Base-by-base conservation (phyloP, 2,797 vertebrate genomes). In the Girardinus metallicus region DNA sequence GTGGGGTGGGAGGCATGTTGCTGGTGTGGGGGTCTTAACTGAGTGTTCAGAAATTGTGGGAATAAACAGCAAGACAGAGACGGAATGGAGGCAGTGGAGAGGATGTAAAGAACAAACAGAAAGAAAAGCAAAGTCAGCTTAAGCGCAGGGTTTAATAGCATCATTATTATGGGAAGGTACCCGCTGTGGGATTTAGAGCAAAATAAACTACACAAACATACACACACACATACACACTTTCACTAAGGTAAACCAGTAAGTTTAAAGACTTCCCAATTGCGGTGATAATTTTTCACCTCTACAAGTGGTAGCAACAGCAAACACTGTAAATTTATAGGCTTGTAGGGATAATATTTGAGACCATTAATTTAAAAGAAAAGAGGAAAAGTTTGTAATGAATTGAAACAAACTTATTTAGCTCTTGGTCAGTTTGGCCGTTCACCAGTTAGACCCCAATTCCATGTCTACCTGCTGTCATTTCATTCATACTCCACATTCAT, bases 51-150 rank as follows among this genome's bases (percentile, higher is more conserved):
- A 72, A 81, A 73, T 46, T 43, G 68, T 64, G 55, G 55, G 57
- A 46, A 39, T 77, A 71, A 77, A 70, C 49, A 78, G 31, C 73
- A 82, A 76, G 85, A 82, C 34, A 46, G 76, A 77, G 77, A 62
- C 55, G 44, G 62, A 78, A 55, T 26, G 29, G 44, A 16, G 68
- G 36, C n/a, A 23, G 71, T 71, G 15, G 47, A 44, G 34, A 47
- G 55, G 46, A 73, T 41, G 71, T 85, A 78, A 81, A 86, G 82
- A 75, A 76, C 77, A 49, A 83, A 85, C 88, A 62, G 60, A 86
- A 90, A 80, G 84, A 88, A 91, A 89, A 93, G 95, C 96, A 94
- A 96, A 95, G 95, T 98, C 97, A 97, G 97, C 97, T 97, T 93
- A 95, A 94, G 95, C 83, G 70, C 86, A 74, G 80, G 90, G 95